Evolutionary conservation across 2,888 invertebrate species (phyloP).

Genomic region (Mythimna ferrago): DNA sequence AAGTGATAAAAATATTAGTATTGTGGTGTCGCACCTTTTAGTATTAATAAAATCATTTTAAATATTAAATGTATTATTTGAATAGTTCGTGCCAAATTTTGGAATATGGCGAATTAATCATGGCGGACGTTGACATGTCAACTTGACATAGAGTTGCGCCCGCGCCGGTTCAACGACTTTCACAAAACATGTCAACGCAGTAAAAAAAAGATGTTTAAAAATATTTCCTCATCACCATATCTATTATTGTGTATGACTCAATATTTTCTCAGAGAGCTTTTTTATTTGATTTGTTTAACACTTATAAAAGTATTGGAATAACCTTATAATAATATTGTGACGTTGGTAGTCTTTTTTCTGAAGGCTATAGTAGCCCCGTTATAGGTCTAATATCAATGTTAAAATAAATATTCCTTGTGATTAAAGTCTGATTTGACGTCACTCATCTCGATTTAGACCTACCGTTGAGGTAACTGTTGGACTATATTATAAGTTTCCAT

Average conservation of each 20-base stretch:
- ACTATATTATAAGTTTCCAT: neutral
- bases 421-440: neutral
- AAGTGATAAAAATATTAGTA: constrained; percentile 10
- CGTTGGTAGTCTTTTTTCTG: constrained; percentile 4
- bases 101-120: constrained; percentile 73
- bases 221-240: constrained; percentile 59
- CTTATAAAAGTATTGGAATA: constrained; percentile 36
- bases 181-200: constrained; percentile 58
- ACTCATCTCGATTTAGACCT: neutral
- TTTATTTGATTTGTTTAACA: constrained; percentile 54
- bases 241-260: constrained; percentile 64
- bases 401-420: constrained; percentile 25
- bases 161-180: constrained; percentile 69
- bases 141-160: constrained; percentile 63
- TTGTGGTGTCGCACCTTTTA: constrained; percentile 11
- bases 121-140: constrained; percentile 74
- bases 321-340: constrained; percentile 1
- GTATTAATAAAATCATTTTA: constrained; percentile 31
- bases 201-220: constrained; percentile 56
- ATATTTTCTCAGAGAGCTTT: constrained; percentile 60
- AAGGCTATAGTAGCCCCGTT: neutral
- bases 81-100: constrained; percentile 62
- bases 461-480: neutral
- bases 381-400: constrained; percentile 20
- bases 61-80: constrained; percentile 28